Base-by-base conservation (phyloP, 2,113 vertebrate genomes). In the Lethenteron reissneri region DNA sequence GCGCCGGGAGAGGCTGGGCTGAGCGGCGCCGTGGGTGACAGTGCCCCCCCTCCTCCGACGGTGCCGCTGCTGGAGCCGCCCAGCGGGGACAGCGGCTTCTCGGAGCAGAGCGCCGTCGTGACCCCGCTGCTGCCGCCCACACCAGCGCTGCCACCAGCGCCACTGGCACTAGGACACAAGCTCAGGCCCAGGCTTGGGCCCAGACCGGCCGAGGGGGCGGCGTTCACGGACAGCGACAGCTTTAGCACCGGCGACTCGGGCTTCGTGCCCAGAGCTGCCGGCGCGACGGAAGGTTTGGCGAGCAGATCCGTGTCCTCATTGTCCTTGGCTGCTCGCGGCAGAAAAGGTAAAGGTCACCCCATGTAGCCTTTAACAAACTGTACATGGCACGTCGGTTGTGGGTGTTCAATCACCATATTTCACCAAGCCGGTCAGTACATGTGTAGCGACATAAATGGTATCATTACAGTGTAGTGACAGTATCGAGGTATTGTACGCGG, bases 241-340 rank as follows among this genome's bases (percentile, higher is more conserved):
- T 68, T 68, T n/a, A 68, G 25, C 64, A 68, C 25, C 25, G 64
- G 64, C 25, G 64, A n/a, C 64, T 68, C 64, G n/a, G 64, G 9
- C 25, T 68, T 68, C 11, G 64, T 68, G n/a, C 64, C 64, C n/a
- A 68, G 64, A 41, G 41, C 41, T 41, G 41, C 41, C 41, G 41
- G 41, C 41, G 41, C 41, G 41, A 41, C 41, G 64, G n/a, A 17
- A 21, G 64, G 64, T 21, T 68, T 68, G 64, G 64, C n/a, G 11
- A 68, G 64, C n/a, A 68, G n/a, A 17, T 68, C 64, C 25, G 64
- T 68, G 21, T 68, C 64, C n/a, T 68, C 64, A 68, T n/a, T 68
- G 21, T 68, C 64, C 25, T 21, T n/a, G n/a, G 64, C 64, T 68
- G 64, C 64, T 68, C 6, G 41, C 41, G 41, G 41, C 41, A 41